Percentiles rank a stretch among this genome's conserved stretches.
phyloP scores from a whole-genome alignment of 2,888 invertebrate genomes.

The Mylabris sibirica region DNA sequence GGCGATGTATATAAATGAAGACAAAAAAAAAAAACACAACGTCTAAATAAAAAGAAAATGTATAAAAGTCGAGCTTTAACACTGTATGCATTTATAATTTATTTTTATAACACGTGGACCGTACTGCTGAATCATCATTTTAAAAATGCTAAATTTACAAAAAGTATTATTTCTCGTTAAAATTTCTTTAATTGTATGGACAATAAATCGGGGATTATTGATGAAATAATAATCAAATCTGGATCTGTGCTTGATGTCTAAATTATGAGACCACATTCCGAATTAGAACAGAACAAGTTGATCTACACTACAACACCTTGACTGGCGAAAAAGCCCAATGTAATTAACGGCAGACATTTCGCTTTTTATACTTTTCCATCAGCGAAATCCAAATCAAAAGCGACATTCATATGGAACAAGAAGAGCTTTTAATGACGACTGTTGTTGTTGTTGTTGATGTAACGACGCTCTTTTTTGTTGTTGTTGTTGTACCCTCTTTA shows the following conservation, averaged over 20 bases:
- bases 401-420: background rate
- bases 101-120: slow-evolving; percentile 35
- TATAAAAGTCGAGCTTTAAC: slow-evolving; percentile 14
- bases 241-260: slow-evolving; percentile 29
- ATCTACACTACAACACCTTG: slow-evolving; percentile 36
- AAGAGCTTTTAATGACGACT: slow-evolving; percentile 10
- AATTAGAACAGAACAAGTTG: slow-evolving; percentile 44
- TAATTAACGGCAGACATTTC: slow-evolving; percentile 42
- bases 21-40: slow-evolving; percentile 21
- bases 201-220: background rate
- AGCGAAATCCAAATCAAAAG: slow-evolving; percentile 16
- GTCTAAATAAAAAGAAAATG: background rate
- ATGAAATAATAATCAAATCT: slow-evolving; percentile 15
- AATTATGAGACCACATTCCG: slow-evolving; percentile 44
- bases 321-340: slow-evolving; percentile 37
- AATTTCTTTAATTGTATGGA: background rate
- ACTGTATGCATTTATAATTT: slow-evolving; percentile 34
- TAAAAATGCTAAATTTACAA: background rate
- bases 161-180: background rate
- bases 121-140: slow-evolving; percentile 20
- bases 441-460: background rate
- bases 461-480: slow-evolving; percentile 14
- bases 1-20: slow-evolving; percentile 20
- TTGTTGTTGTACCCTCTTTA: slow-evolving; percentile 17
- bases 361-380: slow-evolving; percentile 28